Conservation (phyloP, 2,888 invertebrate species). For the Spodoptera exigua region DNA sequence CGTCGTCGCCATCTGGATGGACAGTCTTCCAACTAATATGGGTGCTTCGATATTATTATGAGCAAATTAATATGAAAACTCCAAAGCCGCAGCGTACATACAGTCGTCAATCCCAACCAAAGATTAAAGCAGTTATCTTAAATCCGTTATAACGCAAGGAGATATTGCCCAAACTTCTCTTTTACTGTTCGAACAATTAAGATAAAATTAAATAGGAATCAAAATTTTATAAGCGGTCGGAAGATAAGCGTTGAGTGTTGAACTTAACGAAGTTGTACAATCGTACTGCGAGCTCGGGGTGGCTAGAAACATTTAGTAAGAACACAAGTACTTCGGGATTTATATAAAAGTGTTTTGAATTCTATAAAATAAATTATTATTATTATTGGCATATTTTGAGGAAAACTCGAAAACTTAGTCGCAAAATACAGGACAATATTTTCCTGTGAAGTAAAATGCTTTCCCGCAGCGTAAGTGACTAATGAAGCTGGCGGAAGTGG, state of each 20-base stretch:
- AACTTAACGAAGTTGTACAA: slow-evolving; percentile 79
- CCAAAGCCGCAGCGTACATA: slow-evolving; percentile 25
- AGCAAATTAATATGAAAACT: slow-evolving; percentile 48
- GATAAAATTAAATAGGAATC: slow-evolving; percentile 87
- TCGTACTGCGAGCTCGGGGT: slow-evolving; percentile 65
- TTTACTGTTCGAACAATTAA: slow-evolving; percentile 84
- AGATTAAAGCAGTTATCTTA: slow-evolving; percentile 63
- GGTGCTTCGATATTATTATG: slow-evolving; percentile 61
- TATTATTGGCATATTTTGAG: slow-evolving; percentile 9
- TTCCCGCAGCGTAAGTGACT: slow-evolving; percentile 51
- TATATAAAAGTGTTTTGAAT: slow-evolving; percentile 25
- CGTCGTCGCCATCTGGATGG: slow-evolving; percentile 59
- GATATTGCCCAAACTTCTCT: slow-evolving; percentile 79
- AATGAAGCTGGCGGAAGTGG: slow-evolving; percentile 73
- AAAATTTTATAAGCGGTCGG: slow-evolving; percentile 85
- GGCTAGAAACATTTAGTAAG: slow-evolving; percentile 51
- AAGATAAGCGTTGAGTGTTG: slow-evolving; percentile 86
- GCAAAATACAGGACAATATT: slow-evolving; percentile 17
- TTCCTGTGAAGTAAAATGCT: slow-evolving; percentile 34
- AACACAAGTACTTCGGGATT: slow-evolving; percentile 42
- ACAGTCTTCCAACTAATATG: slow-evolving; percentile 57
- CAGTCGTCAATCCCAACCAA: slow-evolving; percentile 38
- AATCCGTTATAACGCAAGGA: slow-evolving; percentile 72
- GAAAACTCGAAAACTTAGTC: slow-evolving; percentile 4
- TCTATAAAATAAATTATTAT: slow-evolving; percentile 13